A percentile compares a stretch with the other conserved stretches of the same genome.
Conservation (phyloP, 2,888 invertebrate genomes). For the Thelaira solivaga region DNA sequence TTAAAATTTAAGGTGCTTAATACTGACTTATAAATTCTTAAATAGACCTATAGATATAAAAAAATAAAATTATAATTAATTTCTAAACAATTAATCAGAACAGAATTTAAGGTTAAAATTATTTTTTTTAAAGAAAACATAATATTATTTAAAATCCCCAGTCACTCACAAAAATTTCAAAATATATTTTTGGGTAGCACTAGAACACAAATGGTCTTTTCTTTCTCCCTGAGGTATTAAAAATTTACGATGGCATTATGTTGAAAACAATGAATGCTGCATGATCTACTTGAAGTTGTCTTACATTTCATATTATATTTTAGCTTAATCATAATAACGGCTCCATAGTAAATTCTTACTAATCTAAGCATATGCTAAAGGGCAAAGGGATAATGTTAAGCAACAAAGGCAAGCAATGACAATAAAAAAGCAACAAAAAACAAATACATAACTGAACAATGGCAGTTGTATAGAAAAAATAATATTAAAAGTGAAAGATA, state of each 20-base stretch:
- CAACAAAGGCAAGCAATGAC: constrained; percentile 35
- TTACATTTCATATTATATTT: background rate
- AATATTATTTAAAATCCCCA: constrained; percentile 46
- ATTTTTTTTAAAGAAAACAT: constrained; percentile 9
- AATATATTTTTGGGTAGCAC: constrained; percentile 20
- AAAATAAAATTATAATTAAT: no score
- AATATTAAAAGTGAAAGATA: constrained; percentile 34
- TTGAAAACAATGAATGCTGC: constrained; percentile 45
- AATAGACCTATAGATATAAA: no score
- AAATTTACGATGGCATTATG: constrained; percentile 58
- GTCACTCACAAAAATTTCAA: constrained; percentile 8
- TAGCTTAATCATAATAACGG: constrained; percentile 20
- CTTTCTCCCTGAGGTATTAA: constrained; percentile 58
- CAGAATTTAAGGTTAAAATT: no score
- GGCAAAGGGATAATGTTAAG: constrained; percentile 52
- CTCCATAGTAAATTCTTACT: constrained; percentile 22
- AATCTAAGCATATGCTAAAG: constrained; percentile 58
- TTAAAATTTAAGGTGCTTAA: no score
- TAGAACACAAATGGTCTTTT: constrained; percentile 53
- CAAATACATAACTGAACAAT: background rate
- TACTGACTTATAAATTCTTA: no score
- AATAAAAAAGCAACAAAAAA: constrained; percentile 19
- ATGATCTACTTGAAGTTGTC: constrained; percentile 27
- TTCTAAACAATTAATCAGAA: background rate
- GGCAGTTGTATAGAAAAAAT: background rate